These are phyloP conservation scores for Apocheima hispidaria DNA, from an alignment of 2,888 invertebrate genomes.

Conservation along the genomic window DNA sequence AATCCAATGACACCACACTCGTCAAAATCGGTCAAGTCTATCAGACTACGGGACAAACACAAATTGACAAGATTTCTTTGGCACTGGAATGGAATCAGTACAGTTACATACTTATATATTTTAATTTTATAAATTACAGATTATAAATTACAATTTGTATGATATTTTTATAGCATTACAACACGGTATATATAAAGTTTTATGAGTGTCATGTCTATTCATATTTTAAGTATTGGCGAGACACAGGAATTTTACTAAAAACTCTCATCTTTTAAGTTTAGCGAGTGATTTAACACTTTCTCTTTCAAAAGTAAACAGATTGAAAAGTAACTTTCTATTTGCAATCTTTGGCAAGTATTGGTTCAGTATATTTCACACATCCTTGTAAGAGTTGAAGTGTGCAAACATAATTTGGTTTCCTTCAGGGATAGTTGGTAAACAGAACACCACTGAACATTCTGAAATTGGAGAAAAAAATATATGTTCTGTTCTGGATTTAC, in stretches of 20 bases:
- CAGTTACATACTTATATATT: not conserved
- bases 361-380: conserved; percentile 27
- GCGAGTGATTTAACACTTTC: conserved; percentile 45
- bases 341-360: conserved; percentile 18
- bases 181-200: conserved; percentile 1
- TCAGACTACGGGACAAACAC: not conserved
- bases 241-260: conserved; percentile 9
- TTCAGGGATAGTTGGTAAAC: not conserved
- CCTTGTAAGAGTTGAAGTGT: conserved; percentile 24
- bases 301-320: conserved; percentile 34
- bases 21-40: no score
- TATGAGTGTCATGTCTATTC: conserved; percentile 2
- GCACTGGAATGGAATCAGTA: not conserved
- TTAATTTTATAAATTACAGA: no score
- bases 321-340: conserved; percentile 50
- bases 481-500: not conserved
- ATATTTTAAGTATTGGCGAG: conserved; percentile 13
- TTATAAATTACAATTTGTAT: conserved; percentile 1
- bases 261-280: conserved; percentile 3
- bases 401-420: not conserved
- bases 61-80: not conserved
- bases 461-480: not conserved
- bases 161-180: not conserved
- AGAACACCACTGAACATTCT: not conserved
- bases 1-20: no score